A percentile compares a stretch with the other conserved stretches of the same genome.
Evolutionary conservation across 2,113 vertebrate species (phyloP).

Genomic region (Bungarus multicinctus): DNA sequence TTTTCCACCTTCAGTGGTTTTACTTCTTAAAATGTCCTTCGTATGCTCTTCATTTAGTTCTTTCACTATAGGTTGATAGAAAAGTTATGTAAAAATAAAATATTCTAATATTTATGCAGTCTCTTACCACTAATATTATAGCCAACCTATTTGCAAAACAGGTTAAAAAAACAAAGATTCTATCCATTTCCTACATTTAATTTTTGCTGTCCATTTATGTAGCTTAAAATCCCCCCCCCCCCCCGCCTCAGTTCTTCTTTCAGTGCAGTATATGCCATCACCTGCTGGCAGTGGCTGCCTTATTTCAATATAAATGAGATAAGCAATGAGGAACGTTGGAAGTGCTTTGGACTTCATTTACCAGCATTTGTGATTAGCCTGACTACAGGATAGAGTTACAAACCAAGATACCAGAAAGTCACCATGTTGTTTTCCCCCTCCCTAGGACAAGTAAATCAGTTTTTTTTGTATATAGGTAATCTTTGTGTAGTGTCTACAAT

Average conservation of each 20-base stretch:
- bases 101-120: not conserved
- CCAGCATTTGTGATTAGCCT: not conserved
- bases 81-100: not conserved
- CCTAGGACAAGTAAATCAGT: not conserved
- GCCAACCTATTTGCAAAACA: not conserved
- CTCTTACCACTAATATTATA: not conserved
- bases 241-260: not conserved
- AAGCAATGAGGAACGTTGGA: not conserved
- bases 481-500: not conserved
- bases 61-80: not conserved
- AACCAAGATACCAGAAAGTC: not conserved
- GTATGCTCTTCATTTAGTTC: not conserved
- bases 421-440: not conserved
- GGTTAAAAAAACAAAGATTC: not conserved
- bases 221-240: not conserved
- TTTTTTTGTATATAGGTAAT: not conserved
- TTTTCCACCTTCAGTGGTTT: conserved; percentile 24
- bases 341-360: not conserved
- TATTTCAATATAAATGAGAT: not conserved
- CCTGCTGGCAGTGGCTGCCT: not conserved
- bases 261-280: not conserved
- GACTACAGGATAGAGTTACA: not conserved
- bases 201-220: not conserved
- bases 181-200: not conserved
- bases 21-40: conserved; percentile 23